Percentiles rank a stretch among this genome's conserved stretches.
Conservation (phyloP, 2,113 vertebrate genomes). For the Kobus ellipsiprymnus region DNA sequence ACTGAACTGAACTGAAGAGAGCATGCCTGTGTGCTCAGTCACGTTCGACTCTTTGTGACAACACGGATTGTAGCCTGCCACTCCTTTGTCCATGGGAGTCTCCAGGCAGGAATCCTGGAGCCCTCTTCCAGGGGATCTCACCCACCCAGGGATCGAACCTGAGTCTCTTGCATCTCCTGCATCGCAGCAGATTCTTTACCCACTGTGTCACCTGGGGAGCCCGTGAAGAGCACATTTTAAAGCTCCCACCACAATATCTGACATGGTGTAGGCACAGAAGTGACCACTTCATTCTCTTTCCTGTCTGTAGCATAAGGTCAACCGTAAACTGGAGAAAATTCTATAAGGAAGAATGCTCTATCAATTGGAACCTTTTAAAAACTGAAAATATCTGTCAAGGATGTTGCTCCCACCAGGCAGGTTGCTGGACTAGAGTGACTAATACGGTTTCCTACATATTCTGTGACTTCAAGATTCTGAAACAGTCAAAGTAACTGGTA, state of each 20-base stretch:
- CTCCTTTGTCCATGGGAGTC: background rate
- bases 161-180: background rate
- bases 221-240: background rate
- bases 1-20: background rate
- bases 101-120: background rate
- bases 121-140: background rate
- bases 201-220: background rate
- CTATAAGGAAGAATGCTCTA: background rate
- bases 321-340: background rate
- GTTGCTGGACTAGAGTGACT: background rate
- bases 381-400: background rate
- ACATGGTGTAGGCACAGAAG: background rate
- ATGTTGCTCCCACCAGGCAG: background rate
- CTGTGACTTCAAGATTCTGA: constrained; percentile 4
- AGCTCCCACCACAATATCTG: background rate
- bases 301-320: background rate
- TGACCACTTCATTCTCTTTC: background rate
- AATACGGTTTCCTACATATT: background rate
- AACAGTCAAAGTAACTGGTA: background rate
- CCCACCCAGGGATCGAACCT: background rate
- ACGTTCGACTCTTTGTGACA: background rate
- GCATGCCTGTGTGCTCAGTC: background rate
- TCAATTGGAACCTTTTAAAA: background rate
- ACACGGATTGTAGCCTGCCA: background rate
- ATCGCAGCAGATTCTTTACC: background rate